Evolutionary conservation across 2,113 vertebrate genomes (phyloP).

Genomic region (Paramormyrops kingsleyae): DNA sequence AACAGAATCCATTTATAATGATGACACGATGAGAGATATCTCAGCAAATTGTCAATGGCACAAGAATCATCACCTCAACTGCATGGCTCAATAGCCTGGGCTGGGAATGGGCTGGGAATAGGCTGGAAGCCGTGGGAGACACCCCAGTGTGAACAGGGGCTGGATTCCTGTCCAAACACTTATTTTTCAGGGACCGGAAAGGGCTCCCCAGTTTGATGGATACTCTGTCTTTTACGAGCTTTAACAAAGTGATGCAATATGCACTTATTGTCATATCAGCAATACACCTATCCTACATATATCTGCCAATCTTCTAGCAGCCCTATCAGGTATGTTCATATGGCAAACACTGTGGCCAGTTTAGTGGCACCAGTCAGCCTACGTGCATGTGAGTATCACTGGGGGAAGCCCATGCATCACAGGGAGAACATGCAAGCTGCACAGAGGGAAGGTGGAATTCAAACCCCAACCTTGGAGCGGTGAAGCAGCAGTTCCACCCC

Average conservation of each 20-base stretch:
- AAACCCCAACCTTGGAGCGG: not conserved
- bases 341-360: not conserved
- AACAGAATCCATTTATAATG: conserved; percentile 20
- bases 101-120: no score
- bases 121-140: not conserved
- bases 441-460: not conserved
- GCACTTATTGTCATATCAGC: not conserved
- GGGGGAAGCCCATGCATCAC: not conserved
- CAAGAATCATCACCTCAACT: conserved; percentile 18
- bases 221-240: not conserved
- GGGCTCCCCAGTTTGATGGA: not conserved
- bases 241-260: not conserved
- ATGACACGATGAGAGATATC: conserved; percentile 6
- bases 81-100: not conserved
- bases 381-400: not conserved
- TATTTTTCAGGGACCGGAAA: not conserved
- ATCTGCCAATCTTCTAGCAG: not conserved
- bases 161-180: not conserved
- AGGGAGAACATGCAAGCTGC: not conserved
- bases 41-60: conserved; percentile 16
- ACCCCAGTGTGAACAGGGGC: not conserved
- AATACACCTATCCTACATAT: not conserved
- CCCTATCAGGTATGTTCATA: not conserved
- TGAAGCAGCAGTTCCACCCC: not conserved
- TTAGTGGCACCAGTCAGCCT: not conserved